Evolutionary conservation across 1,140 invertebrate species (phyloP).

Genomic region (Megathymus violae): DNA sequence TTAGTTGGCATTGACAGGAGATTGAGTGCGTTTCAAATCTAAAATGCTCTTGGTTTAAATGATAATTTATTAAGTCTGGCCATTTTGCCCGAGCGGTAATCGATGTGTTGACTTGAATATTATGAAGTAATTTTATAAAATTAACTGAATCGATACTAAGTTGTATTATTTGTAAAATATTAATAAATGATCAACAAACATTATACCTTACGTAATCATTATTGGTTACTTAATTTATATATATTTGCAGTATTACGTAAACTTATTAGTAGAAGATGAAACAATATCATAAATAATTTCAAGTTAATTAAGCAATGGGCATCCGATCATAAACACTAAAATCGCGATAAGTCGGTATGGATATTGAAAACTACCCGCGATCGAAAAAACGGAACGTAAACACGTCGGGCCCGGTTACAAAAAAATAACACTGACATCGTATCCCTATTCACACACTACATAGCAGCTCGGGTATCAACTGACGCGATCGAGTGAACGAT

Average conservation of each 20-base stretch:
- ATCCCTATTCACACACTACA: constrained; percentile 67
- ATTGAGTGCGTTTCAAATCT: constrained; percentile 51
- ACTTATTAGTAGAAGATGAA: constrained; percentile 8
- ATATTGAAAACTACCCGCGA: constrained; percentile 44
- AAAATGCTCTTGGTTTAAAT: constrained; percentile 34
- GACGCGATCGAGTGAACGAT: constrained; percentile 67
- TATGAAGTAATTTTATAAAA: background rate
- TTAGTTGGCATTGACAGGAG: constrained; percentile 52
- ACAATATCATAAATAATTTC: constrained; percentile 13
- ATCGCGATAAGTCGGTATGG: constrained; percentile 20
- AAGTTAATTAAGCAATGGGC: constrained; percentile 29
- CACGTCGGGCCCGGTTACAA: constrained; percentile 47
- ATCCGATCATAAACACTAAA: constrained; percentile 24
- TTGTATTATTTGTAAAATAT: too few species aligned
- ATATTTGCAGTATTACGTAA: background rate
- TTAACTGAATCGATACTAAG: background rate
- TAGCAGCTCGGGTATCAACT: constrained; percentile 49
- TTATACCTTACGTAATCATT: too few species aligned
- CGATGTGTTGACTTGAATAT: constrained; percentile 18
- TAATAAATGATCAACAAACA: too few species aligned
- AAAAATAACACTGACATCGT: constrained; percentile 69
- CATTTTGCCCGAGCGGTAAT: constrained; percentile 13
- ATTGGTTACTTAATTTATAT: too few species aligned
- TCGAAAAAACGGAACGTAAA: constrained; percentile 56
- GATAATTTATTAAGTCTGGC: constrained; percentile 34